phyloP scores from a whole-genome alignment of 2,888 invertebrate genomes.

The Herminia tarsipennalis region DNA sequence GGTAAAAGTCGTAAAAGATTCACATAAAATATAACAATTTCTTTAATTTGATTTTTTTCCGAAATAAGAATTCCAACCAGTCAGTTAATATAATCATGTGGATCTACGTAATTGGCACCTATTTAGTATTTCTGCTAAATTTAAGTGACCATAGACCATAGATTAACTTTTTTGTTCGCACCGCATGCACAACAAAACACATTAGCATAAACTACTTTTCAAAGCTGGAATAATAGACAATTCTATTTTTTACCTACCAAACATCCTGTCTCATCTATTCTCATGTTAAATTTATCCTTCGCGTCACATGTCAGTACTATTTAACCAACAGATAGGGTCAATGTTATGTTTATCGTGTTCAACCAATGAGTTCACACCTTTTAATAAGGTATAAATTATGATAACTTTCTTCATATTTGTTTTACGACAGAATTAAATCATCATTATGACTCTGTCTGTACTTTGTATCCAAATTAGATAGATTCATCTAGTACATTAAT shows the following conservation, averaged over 20 bases:
- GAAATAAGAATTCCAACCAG: too few relatives aligned
- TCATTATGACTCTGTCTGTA: neutral
- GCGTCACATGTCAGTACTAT: slow-evolving; percentile 45
- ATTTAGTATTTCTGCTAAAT: too few relatives aligned
- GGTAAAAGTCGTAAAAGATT: too few relatives aligned
- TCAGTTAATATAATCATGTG: too few relatives aligned
- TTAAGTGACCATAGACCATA: too few relatives aligned
- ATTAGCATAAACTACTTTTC: slow-evolving; percentile 10
- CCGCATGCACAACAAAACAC: slow-evolving; percentile 23
- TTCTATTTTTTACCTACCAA: slow-evolving; percentile 49
- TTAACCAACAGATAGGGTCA: slow-evolving; percentile 26
- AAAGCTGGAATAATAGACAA: slow-evolving; percentile 17
- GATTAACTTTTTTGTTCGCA: too few relatives aligned
- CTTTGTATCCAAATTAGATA: too few relatives aligned
- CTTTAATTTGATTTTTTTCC: too few relatives aligned
- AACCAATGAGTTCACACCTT: neutral
- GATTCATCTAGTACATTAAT: too few relatives aligned
- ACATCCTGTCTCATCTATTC: slow-evolving; percentile 61
- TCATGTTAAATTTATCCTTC: slow-evolving; percentile 57
- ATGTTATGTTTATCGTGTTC: slow-evolving; percentile 7
- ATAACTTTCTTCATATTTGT: neutral
- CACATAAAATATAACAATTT: too few relatives aligned
- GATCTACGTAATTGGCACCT: too few relatives aligned
- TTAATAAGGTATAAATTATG: neutral
- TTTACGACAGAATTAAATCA: neutral